phyloP scores from a whole-genome alignment of 2,888 invertebrate species.

The Acanthococcus lagerstroemiae region DNA sequence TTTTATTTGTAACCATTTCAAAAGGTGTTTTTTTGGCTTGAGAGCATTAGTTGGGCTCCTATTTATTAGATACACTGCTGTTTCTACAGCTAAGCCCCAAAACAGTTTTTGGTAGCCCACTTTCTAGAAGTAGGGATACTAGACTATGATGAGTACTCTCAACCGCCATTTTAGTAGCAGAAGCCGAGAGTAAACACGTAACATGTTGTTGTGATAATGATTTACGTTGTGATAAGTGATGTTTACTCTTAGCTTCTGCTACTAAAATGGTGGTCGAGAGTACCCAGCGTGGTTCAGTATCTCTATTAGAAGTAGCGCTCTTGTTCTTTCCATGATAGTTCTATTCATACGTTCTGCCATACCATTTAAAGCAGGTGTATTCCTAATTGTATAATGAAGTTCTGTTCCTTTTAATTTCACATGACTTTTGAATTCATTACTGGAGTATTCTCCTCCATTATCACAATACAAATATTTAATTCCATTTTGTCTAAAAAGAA shows the following conservation, averaged over 20 bases:
- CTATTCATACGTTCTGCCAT: slow-evolving; percentile 26
- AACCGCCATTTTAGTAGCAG: no score
- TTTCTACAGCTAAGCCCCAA: not conserved
- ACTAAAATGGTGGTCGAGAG: no score
- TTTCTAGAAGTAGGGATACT: no score
- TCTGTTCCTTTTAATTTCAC: slow-evolving; percentile 37
- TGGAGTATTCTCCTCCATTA: slow-evolving; percentile 36
- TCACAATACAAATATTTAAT: slow-evolving; percentile 36
- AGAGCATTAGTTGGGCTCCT: slow-evolving; percentile 20
- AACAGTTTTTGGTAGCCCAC: not conserved
- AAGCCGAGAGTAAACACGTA: no score
- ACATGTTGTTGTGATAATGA: no score
- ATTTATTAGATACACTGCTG: slow-evolving; percentile 18
- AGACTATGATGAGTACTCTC: no score
- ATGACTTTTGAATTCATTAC: slow-evolving; percentile 35
- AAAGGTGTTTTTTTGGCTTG: no score
- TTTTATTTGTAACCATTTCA: not conserved
- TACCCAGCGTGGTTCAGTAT: no score
- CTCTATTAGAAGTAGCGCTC: not conserved
- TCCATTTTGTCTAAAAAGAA: slow-evolving; percentile 39
- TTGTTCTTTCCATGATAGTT: not conserved
- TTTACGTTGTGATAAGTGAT: no score
- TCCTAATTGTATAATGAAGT: slow-evolving; percentile 38
- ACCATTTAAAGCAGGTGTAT: slow-evolving; percentile 39
- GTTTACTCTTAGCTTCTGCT: no score